Evolutionary conservation across 2,113 vertebrate genomes (phyloP).

Genomic region (Columbina picui): DNA sequence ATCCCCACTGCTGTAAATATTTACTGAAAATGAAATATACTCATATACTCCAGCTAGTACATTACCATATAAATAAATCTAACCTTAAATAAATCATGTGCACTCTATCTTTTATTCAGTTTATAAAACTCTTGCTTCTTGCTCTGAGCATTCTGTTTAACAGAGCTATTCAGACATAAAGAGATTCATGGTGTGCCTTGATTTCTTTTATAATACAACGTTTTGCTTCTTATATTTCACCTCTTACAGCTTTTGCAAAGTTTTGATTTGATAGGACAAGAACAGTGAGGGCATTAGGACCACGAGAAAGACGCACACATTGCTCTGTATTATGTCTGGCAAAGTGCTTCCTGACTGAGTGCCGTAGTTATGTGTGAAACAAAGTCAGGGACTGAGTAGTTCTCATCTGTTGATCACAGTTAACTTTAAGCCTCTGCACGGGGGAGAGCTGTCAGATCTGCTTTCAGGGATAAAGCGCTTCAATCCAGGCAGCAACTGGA

Average conservation of each 20-base stretch:
- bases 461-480: slow-evolving; percentile 21
- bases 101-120: background rate
- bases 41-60: background rate
- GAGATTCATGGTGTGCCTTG: background rate
- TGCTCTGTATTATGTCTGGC: slow-evolving; percentile 76
- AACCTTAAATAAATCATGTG: slow-evolving; percentile 37
- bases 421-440: slow-evolving; percentile 63
- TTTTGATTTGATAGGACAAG: slow-evolving; percentile 60
- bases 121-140: slow-evolving; percentile 21
- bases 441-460: slow-evolving; percentile 59
- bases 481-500: slow-evolving; percentile 17
- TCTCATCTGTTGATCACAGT: slow-evolving; percentile 79
- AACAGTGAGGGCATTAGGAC: slow-evolving; percentile 83
- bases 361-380: slow-evolving; percentile 73
- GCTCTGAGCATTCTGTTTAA: slow-evolving; percentile 1
- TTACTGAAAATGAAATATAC: slow-evolving; percentile 30
- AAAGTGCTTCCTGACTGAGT: slow-evolving; percentile 67
- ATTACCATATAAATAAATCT: slow-evolving; percentile 29
- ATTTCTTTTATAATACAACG: background rate
- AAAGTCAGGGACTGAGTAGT: slow-evolving; percentile 70
- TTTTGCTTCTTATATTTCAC: background rate
- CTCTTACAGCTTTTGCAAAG: slow-evolving; percentile 2
- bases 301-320: slow-evolving; percentile 60
- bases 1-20: slow-evolving; percentile 53
- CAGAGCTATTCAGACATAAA: background rate